phyloP scores from a whole-genome alignment of 1,140 invertebrate genomes.

The Euura lappo region DNA sequence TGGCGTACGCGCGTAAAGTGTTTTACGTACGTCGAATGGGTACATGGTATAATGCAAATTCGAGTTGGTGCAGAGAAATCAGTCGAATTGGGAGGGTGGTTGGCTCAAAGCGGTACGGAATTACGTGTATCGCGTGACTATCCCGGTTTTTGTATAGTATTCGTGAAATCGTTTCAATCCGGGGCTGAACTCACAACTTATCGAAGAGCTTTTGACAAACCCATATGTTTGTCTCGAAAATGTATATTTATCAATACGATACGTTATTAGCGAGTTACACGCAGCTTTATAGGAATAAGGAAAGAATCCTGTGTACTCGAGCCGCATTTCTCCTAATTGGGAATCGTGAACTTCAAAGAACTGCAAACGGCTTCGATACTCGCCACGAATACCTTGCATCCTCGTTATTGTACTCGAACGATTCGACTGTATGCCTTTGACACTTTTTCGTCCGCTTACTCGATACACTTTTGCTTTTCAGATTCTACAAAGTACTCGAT shows the following conservation, averaged over 20 bases:
- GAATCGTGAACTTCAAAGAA: no score
- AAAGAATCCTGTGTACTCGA: no score
- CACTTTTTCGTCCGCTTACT: no score
- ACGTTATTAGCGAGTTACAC: conserved; percentile 33
- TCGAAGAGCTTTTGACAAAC: conserved; percentile 25
- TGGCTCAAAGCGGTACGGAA: conserved; percentile 48
- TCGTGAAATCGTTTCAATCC: background rate
- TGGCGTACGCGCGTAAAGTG: background rate
- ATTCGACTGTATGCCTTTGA: no score
- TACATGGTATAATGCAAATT: conserved; percentile 29
- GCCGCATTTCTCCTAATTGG: no score
- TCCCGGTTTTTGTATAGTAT: conserved; percentile 17
- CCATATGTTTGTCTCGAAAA: conserved; percentile 38
- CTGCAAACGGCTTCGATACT: no score
- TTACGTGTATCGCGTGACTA: conserved; percentile 49
- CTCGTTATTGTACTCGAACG: no score
- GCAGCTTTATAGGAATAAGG: conserved; percentile 24
- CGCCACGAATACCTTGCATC: no score
- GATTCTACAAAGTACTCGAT: no score
- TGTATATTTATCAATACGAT: conserved; percentile 38
- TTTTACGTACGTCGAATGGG: background rate
- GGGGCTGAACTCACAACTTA: conserved; percentile 19
- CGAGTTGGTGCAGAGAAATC: conserved; percentile 17
- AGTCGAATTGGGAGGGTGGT: conserved; percentile 14
- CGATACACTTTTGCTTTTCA: no score